Evolutionary conservation across 2,797 vertebrate genomes (phyloP), one percentile per base, ranked within the genome.

Genomic region (Eupleurogrammus muticus): DNA sequence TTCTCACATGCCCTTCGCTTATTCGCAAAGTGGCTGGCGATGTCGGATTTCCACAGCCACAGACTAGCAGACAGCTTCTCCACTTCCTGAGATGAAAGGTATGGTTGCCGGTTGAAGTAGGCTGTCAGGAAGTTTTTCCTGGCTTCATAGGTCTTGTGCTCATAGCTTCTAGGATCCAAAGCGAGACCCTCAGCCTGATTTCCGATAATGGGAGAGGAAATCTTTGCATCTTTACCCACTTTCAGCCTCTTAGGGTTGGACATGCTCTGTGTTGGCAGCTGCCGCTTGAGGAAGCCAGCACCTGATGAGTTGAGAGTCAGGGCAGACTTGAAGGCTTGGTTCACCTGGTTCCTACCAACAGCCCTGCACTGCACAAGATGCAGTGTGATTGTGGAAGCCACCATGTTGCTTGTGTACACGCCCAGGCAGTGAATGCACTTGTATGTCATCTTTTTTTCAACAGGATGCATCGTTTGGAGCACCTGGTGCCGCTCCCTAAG

Each of bases 361-460:
- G 97, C 98, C 85, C 97, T 92, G 89, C 98, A 99, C 88, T 99
- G 98, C 53, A 99, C 97, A 0, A 99, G 95, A 87, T 99, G 98
- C 81, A 99, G 92, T 0, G 97, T 99, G 74, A 99, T 99, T 1
- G 97, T 99, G 14, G 98, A 99, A 68, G 97, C 97, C 0, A 97
- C 98, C 97, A 99, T 98, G 90, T 98, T 99, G 88, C 97, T 99
- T 0, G 97, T 99, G 66, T 99, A 99, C 17, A 99, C 97, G 10
- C 97, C 97, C 66, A 99, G 92, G 90, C 98, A 99, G 83, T 99
- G 97, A 82, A 99, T 99, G 87, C 98, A 99, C 83, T 99, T 99
- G 92, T 99, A 99, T 0, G 98, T 99, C 73, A 99, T 94, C 91
- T 98, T 99, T 75, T 98, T 99, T 89, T 99, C 98, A 53, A 99